phyloP scores from a whole-genome alignment of 1,140 invertebrate genomes.

The Lepeophtheirus salmonis region DNA sequence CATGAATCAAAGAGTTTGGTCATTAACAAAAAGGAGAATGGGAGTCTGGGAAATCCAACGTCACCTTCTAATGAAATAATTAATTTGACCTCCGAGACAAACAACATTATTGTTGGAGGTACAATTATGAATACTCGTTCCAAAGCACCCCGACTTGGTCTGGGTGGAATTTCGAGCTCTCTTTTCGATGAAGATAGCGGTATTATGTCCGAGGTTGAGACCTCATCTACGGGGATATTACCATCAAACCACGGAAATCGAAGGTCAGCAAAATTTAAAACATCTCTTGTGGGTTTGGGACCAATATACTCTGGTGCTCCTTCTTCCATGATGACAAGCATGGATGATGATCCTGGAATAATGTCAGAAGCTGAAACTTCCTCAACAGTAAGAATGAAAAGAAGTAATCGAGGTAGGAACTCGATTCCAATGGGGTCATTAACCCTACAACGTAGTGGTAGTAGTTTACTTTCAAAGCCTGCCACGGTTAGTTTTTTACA shows the following conservation, averaged over 20 bases:
- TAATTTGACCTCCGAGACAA: background rate
- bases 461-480: background rate
- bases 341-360: slow-evolving; percentile 87
- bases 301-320: background rate
- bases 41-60: background rate
- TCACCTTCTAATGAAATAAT: background rate
- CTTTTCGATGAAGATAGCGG: slow-evolving; percentile 82
- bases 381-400: background rate
- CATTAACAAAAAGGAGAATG: background rate
- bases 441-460: background rate
- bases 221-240: slow-evolving; percentile 45
- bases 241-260: slow-evolving; percentile 42
- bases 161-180: slow-evolving; percentile 26
- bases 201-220: slow-evolving; percentile 92
- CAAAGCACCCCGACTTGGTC: background rate
- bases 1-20: background rate
- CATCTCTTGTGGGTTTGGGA: slow-evolving; percentile 74
- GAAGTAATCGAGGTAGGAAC: background rate
- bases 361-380: slow-evolving; percentile 92
- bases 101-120: no score
- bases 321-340: no score
- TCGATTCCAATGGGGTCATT: slow-evolving; percentile 8
- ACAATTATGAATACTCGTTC: background rate
- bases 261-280: slow-evolving; percentile 66
- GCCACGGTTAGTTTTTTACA: background rate